These are phyloP conservation scores for Cryptoprocta ferox DNA, from an alignment of 2,797 vertebrate species.

Conservation along the genomic window DNA sequence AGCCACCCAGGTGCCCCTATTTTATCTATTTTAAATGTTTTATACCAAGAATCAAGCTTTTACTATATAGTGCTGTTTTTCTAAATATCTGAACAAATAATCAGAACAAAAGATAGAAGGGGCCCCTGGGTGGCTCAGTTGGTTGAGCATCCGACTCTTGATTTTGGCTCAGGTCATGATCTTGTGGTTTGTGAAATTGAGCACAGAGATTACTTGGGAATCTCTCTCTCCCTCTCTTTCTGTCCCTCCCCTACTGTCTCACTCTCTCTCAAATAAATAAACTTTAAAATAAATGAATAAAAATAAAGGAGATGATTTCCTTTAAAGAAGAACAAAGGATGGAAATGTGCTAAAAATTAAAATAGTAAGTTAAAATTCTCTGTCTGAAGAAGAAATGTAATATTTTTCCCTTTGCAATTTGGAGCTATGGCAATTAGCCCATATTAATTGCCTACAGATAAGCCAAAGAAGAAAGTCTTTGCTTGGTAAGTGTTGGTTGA, in stretches of 20 bases:
- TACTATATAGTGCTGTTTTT: background rate
- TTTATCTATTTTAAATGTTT: background rate
- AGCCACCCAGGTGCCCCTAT: background rate
- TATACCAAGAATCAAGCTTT: background rate
- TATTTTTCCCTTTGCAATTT: background rate
- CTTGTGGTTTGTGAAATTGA: no score
- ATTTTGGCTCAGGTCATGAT: no score
- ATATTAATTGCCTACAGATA: background rate
- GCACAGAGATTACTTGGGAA: no score
- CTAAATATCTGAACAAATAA: background rate
- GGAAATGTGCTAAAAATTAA: background rate
- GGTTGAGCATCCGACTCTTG: no score
- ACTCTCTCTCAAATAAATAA: no score
- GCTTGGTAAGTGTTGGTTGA: background rate
- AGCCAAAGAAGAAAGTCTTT: background rate
- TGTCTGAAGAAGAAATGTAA: background rate
- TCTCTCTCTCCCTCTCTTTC: no score
- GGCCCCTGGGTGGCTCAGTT: no score
- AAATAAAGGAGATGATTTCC: no score
- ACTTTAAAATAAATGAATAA: no score
- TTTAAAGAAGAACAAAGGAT: background rate
- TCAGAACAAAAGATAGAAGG: no score
- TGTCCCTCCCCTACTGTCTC: no score
- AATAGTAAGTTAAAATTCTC: constrained; percentile 33
- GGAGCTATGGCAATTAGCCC: background rate